Conservation (phyloP, 2,888 invertebrate species). For the Lobophora halterata region DNA sequence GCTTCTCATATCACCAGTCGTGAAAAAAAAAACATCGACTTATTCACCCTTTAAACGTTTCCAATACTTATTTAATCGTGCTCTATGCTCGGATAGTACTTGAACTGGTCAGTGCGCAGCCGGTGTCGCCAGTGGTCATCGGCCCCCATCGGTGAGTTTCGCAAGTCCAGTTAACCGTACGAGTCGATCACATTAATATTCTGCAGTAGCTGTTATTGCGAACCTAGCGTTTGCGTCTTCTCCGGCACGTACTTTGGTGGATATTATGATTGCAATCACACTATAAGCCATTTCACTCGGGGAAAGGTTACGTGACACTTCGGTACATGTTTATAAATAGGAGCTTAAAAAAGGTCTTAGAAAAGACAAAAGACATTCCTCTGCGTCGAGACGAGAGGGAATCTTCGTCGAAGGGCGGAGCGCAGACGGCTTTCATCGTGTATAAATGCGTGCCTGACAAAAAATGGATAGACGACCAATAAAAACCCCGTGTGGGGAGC, state of each 20-base stretch:
- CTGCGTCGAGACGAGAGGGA: conserved; percentile 64
- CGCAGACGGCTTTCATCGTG: conserved; percentile 71
- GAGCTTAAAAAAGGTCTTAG: conserved; percentile 36
- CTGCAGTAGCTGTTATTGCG: conserved; percentile 66
- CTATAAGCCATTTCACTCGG: conserved; percentile 18
- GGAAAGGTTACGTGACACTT: conserved; percentile 17
- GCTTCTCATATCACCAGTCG: conserved; percentile 52
- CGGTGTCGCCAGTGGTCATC: conserved; percentile 69
- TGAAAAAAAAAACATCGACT: conserved; percentile 45
- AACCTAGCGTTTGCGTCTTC: conserved; percentile 58
- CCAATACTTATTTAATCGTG: conserved; percentile 28
- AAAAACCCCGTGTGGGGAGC: conserved; percentile 75
- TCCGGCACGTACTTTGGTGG: conserved; percentile 29
- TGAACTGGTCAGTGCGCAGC: conserved; percentile 45
- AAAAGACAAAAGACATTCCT: conserved; percentile 69
- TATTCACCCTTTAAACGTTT: conserved; percentile 31
- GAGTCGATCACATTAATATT: conserved; percentile 75
- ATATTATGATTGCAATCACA: conserved; percentile 28
- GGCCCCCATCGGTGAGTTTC: conserved; percentile 74
- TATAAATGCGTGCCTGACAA: conserved; percentile 69
- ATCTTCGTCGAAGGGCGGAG: conserved; percentile 66
- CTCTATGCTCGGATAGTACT: conserved; percentile 40
- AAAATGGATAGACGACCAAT: conserved; percentile 77
- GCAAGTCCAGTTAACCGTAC: conserved; percentile 77
- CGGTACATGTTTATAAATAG: conserved; percentile 19